Conservation (phyloP, 2,888 invertebrate species). For the Meghimatium bilineatum region DNA sequence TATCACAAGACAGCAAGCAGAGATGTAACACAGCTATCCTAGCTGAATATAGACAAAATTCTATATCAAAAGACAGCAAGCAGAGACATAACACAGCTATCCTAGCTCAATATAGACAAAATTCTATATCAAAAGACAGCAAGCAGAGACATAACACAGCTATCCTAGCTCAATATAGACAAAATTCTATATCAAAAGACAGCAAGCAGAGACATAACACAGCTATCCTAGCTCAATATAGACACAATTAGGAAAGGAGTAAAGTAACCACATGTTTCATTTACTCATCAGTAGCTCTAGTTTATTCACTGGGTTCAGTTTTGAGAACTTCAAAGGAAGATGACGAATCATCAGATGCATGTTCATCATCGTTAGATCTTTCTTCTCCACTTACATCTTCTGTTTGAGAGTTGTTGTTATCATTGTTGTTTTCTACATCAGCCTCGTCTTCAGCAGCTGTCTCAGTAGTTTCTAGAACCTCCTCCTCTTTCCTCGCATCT, state of each 20-base stretch:
- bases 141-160: background rate
- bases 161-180: background rate
- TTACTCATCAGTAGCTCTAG: background rate
- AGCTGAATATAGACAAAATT: background rate
- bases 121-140: background rate
- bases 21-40: background rate
- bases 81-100: background rate
- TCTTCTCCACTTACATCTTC: background rate
- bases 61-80: too few relatives aligned
- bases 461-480: background rate
- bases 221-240: background rate
- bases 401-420: background rate
- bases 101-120: background rate
- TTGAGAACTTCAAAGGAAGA: conserved; percentile 58
- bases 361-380: conserved; percentile 29
- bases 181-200: background rate
- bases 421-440: background rate
- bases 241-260: background rate
- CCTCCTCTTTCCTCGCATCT: background rate
- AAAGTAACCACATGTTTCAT: background rate
- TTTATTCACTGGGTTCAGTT: conserved; percentile 25
- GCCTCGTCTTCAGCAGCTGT: background rate
- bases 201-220: too few relatives aligned
- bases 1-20: too few relatives aligned
- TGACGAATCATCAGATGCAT: conserved; percentile 49